Conservation (phyloP, 1,140 invertebrate genomes). For the Galleria mellonella region DNA sequence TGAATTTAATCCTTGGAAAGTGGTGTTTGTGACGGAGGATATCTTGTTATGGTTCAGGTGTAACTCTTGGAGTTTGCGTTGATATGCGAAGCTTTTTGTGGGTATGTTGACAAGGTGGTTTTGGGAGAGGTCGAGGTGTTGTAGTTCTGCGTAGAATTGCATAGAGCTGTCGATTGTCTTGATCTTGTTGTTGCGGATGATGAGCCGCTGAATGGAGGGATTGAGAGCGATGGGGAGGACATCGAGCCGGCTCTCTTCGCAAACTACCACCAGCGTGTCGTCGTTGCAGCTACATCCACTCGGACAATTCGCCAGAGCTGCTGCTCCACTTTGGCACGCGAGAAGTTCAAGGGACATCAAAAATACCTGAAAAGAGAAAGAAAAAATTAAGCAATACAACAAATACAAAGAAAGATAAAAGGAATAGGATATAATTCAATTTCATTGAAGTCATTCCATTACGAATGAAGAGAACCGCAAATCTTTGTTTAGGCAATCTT, state of each 20-base stretch:
- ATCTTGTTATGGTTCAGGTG: constrained; percentile 91
- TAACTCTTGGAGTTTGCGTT: constrained; percentile 86
- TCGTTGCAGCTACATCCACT: constrained; percentile 90
- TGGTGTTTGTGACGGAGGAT: constrained; percentile 83
- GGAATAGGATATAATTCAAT: background rate
- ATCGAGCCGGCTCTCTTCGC: constrained; percentile 88
- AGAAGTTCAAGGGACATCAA: constrained; percentile 46
- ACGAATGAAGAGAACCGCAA: background rate
- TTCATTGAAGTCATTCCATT: background rate
- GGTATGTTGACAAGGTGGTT: constrained; percentile 89
- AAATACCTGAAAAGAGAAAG: constrained; percentile 43
- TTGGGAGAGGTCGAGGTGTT: constrained; percentile 87
- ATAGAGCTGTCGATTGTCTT: constrained; percentile 90
- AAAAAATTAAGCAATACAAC: background rate
- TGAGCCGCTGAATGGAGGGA: constrained; percentile 88
- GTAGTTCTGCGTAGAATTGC: constrained; percentile 89
- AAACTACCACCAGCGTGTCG: constrained; percentile 89
- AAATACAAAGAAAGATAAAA: background rate
- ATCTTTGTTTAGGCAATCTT: constrained; percentile 1
- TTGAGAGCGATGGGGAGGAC: constrained; percentile 93
- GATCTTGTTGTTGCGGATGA: constrained; percentile 89
- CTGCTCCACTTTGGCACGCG: constrained; percentile 41
- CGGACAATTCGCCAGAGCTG: constrained; percentile 81
- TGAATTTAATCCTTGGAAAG: constrained; percentile 85
- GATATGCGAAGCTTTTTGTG: constrained; percentile 84